Evolutionary conservation across 2,113 vertebrate genomes (phyloP).

Genomic region (Cololabis saira): DNA sequence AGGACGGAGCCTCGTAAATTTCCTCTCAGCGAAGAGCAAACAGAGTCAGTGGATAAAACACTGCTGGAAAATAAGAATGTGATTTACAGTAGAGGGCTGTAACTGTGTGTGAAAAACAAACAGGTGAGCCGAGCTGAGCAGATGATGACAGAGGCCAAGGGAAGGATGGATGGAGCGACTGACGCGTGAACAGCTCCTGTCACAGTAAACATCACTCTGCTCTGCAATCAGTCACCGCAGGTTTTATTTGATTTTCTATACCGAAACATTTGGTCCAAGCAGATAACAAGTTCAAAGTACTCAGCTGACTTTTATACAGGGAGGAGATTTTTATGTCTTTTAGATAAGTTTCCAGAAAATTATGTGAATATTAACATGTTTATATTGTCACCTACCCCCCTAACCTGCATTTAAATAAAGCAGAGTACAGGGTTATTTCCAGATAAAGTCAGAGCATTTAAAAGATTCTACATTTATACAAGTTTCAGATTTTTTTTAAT

Average conservation of each 20-base stretch:
- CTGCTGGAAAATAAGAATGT: neutral
- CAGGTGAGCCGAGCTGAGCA: constrained; percentile 11
- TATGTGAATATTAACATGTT: too few species aligned
- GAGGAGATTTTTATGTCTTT: neutral
- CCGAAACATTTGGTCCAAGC: neutral
- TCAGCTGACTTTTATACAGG: neutral
- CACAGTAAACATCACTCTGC: constrained; percentile 40
- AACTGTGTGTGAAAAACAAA: constrained; percentile 72
- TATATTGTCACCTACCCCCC: too few species aligned
- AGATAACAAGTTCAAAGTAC: constrained; percentile 35
- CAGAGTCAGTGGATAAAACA: constrained; percentile 37
- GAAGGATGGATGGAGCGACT: constrained; percentile 2
- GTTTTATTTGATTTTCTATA: constrained; percentile 22
- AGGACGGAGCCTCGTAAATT: constrained; percentile 46
- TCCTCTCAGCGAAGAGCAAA: constrained; percentile 43
- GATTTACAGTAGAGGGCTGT: constrained; percentile 51
- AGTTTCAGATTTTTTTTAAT: too few species aligned
- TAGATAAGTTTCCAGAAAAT: constrained; percentile 4
- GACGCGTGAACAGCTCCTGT: constrained; percentile 16
- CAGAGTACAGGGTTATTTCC: too few species aligned
- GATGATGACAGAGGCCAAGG: constrained; percentile 21
- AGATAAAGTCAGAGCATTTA: too few species aligned
- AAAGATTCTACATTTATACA: too few species aligned
- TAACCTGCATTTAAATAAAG: too few species aligned
- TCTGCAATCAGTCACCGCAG: constrained; percentile 9